Evolutionary conservation across 2,888 invertebrate species (phyloP), one percentile per base, ranked within the genome.

Genomic region (Lycia hirtaria): DNA sequence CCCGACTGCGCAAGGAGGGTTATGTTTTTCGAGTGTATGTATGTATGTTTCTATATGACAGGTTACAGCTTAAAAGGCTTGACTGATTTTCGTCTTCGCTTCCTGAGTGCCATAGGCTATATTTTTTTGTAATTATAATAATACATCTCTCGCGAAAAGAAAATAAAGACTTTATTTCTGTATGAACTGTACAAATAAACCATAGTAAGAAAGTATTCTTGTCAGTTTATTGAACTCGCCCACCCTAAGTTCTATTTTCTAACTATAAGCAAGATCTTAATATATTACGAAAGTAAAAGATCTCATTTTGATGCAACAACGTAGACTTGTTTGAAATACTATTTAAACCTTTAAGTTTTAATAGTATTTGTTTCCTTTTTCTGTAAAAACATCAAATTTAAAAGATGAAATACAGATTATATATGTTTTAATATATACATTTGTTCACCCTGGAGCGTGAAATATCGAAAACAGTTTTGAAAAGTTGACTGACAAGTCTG

Each of bases 231-330:
- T 47, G 45, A 47, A 33, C 45, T 20, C 45, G 22, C 33, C 45
- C 45, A 22, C 33, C 22, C 45, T 4, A 15, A 33, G 45, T 47
- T 47, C 45, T 47, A 47, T 47, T 47, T 47, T 22, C 32, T 47
- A 47, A 47, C 45, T 22, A 15, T 47, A 33, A 47, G 33, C 19
- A 47, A 47, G 19, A 30, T 10, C 26, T 41, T n/a, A 3, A 26
- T 28, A 37, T 37, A 26, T n/a, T 41, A 15, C n/a, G 24, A 7
- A 24, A 9, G 1, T 1, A 22, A 24, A 9, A 24, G 5, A n/a
- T n/a, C n/a, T n/a, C n/a, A n/a, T n/a, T n/a, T n/a, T n/a, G n/a
- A n/a, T n/a, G n/a, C n/a, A n/a, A n/a, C n/a, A n/a, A n/a, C n/a
- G n/a, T n/a, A n/a, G n/a, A n/a, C 19, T 37, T n/a, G n/a, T 3